phyloP scores from a whole-genome alignment of 2,113 vertebrate species.

The Chaetorhynchus papuensis region DNA sequence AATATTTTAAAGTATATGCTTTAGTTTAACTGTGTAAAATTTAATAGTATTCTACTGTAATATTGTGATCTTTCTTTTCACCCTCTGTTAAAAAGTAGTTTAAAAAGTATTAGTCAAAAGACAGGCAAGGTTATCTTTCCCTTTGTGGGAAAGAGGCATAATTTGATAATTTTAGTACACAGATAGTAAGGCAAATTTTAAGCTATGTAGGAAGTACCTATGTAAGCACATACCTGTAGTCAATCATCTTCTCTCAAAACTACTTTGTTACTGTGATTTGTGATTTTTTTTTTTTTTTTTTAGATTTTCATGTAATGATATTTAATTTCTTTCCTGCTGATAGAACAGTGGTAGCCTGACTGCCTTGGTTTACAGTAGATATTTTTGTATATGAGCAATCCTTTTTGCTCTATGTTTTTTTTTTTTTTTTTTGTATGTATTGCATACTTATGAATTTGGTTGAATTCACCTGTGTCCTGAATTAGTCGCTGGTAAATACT shows the following conservation, averaged over 20 bases:
- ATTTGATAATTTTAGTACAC: background rate
- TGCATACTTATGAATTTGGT: background rate
- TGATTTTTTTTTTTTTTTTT: background rate
- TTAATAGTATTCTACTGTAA: background rate
- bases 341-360: background rate
- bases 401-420: rapidly evolving
- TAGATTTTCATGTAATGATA: background rate
- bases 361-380: background rate
- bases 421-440: background rate
- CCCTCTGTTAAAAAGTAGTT: background rate
- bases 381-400: background rate
- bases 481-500: background rate
- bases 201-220: background rate
- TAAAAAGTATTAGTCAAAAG: background rate
- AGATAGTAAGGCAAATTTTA: background rate
- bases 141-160: background rate
- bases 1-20: background rate
- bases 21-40: background rate
- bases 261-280: background rate
- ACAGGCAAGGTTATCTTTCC: background rate
- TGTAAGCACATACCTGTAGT: background rate
- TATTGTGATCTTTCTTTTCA: background rate
- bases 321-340: background rate
- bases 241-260: background rate
- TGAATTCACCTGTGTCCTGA: background rate